Evolutionary conservation across 2,113 vertebrate genomes (phyloP), one percentile per base, ranked within the genome.

Genomic region (Vombatus ursinus): DNA sequence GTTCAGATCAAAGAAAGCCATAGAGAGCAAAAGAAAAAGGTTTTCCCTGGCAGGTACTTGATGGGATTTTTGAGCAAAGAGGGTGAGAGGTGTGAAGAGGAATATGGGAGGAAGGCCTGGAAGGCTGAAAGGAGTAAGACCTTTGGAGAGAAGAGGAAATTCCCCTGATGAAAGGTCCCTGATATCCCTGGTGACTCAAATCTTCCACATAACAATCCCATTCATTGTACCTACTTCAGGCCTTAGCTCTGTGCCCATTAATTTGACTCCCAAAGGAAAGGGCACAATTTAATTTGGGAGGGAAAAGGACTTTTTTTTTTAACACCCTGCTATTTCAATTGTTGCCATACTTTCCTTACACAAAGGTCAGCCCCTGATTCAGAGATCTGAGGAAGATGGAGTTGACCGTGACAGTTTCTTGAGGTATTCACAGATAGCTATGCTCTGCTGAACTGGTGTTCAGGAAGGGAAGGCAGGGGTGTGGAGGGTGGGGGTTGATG

Each of bases 121-220:
- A 37, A 47, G 93, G 93, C 57, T 47, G 51, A 91, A 44, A 52
- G n/a, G 52, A 52, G 31, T 93, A 91, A 96, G 25, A 52, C 47
- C 0, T 28, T 6, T 5, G 44, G 14, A 61, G 50, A 3, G 2
- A 57, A 77, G 44, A 95, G 93, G 89, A 94, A 84, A 84, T 84
- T n/a, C 19, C 31, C 52, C 0, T 0, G 0, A 6, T 54, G 92
- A 92, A 28, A 24, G 19, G 49, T 25, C 28, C 31, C n/a, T 2
- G 2, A 8, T 7, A 44, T 31, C 26, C 54, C 54, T 0, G 12
- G 92, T 57, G 22, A 23, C 14, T 8, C 6, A 53, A 22, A 3
- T 3, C 44, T 49, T 49, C 91, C 68, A 44, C 31, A 44, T 50
- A 61, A 47, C 3, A 28, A 26, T 8, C 26, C 19, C 61, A 22